Base-by-base conservation (phyloP, 2,113 vertebrate species). In the Lamprotornis superbus region DNA sequence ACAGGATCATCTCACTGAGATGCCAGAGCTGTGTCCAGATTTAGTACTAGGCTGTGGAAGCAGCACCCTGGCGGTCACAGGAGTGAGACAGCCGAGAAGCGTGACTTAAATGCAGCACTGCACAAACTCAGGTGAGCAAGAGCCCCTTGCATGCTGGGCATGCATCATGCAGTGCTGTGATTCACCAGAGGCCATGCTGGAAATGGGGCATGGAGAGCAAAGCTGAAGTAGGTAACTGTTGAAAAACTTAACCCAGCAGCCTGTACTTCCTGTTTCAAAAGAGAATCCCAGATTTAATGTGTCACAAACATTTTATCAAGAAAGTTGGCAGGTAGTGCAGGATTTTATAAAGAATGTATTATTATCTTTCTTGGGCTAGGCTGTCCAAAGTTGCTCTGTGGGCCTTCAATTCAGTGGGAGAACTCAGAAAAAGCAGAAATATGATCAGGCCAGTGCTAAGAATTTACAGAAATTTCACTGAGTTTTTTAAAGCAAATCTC, bases 81-180 rank as follows among this genome's bases (percentile, higher is more conserved):
- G 52, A 55, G 50, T 4, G 46, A 55, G 68, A 17, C 15, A 35
- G 28, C 9, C 6, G 2, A 86, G 67, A 31, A 57, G 7, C 2
- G 23, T 1, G 11, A 23, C 17, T 52, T 15, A 14, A 80, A 35
- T 0, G 1, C 31, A 73, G 53, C 30, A 13, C 39, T n/a, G 33
- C 18, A 18, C 2, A 8, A 50, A 19, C 23, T 67, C 23, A 18
- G 69, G 20, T 37, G 39, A 80, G 49, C 57, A 22, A 0, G 5
- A 20, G 22, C 47, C 18, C 6, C 5, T 24, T 20, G 21, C 42
- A 14, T 3, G 15, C 24, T 30, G 56, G 7, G 25, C 18, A 9
- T 1, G 2, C 61, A 52, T 7, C 0, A 2, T 2, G 9, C 5
- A 15, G 17, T 14, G 22, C 40, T 50, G 25, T 8, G 69, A 61